A percentile compares a stretch with the other conserved stretches of the same genome.
Conservation (phyloP, 2,888 invertebrate genomes). For the Stenoptilia bipunctidactyla region DNA sequence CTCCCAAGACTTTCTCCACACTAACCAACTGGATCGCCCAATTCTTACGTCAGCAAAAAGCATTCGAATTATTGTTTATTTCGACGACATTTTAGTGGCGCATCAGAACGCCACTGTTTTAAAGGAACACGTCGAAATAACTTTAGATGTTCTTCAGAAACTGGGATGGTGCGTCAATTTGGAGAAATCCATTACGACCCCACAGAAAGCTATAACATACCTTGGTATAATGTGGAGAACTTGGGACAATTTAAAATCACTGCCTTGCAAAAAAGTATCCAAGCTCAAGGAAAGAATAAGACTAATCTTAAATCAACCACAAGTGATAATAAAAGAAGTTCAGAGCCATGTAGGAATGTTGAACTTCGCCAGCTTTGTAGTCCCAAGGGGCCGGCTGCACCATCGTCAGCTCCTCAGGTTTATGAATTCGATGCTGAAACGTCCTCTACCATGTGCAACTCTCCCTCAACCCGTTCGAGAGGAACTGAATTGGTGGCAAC, state of each 20-base stretch:
- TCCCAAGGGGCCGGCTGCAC: too few species aligned
- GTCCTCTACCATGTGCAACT: too few species aligned
- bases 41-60: conserved; percentile 8
- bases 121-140: too few species aligned
- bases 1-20: too few species aligned
- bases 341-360: neutral
- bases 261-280: neutral
- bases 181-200: too few species aligned
- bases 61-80: too few species aligned
- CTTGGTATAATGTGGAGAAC: too few species aligned
- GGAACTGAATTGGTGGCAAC: conserved; percentile 13
- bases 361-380: too few species aligned
- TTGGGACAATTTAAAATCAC: too few species aligned
- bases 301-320: neutral
- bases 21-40: conserved; percentile 17
- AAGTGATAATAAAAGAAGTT: neutral
- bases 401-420: neutral
- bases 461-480: neutral
- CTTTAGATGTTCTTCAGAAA: too few species aligned
- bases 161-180: too few species aligned
- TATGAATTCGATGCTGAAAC: neutral
- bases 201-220: too few species aligned
- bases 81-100: conserved; percentile 17
- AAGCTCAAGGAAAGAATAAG: neutral
- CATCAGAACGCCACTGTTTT: conserved; percentile 8